Evolutionary conservation across 2,888 invertebrate species (phyloP).

Genomic region (Drosophila dives): DNA sequence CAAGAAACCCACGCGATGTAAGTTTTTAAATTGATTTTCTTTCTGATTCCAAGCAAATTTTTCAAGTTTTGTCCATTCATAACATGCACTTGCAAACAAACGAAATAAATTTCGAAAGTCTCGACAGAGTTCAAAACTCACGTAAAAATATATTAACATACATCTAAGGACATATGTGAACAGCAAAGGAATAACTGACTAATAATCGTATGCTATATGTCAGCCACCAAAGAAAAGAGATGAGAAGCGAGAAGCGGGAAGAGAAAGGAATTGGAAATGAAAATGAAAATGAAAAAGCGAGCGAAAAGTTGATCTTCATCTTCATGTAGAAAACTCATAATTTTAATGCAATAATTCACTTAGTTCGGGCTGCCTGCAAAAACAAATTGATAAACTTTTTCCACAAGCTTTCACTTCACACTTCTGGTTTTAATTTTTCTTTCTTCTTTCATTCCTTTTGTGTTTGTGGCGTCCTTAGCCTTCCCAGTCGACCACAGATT

Average conservation of each 20-base stretch:
- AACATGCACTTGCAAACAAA: background rate
- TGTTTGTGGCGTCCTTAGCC: background rate
- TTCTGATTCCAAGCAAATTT: background rate
- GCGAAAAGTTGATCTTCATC: constrained; percentile 29
- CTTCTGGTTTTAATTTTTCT: constrained; percentile 10
- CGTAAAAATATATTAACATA: constrained; percentile 7
- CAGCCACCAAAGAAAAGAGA: background rate
- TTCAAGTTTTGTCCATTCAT: background rate
- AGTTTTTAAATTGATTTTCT: background rate
- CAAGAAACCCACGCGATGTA: background rate
- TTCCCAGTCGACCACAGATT: constrained; percentile 24
- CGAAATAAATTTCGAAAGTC: background rate
- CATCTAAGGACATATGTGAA: background rate
- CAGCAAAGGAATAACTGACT: constrained; percentile 12
- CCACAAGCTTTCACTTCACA: constrained; percentile 63
- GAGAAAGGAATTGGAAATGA: background rate
- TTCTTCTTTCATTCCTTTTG: background rate
- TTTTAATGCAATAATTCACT: constrained; percentile 74
- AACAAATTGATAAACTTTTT: constrained; percentile 79
- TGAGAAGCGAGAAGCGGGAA: background rate
- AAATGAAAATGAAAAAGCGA: background rate
- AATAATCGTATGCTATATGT: constrained; percentile 2
- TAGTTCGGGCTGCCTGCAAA: constrained; percentile 65
- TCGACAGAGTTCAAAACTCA: constrained; percentile 6
- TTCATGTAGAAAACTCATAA: constrained; percentile 56